Conservation (phyloP, 2,113 vertebrate genomes). For the Odontesthes bonariensis region DNA sequence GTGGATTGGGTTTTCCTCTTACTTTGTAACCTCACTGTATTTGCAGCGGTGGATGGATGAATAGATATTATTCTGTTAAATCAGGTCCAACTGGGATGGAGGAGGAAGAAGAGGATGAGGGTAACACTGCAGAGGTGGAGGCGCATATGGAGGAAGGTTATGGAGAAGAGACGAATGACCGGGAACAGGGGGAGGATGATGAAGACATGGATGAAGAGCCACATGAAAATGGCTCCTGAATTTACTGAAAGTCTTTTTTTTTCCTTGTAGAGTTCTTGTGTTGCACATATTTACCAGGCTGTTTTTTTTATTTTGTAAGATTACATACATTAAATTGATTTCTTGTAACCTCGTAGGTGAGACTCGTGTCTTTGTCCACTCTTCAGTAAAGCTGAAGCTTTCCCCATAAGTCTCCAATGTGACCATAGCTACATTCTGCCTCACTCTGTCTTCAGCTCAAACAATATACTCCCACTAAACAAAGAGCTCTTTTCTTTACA, state of each 20-base stretch:
- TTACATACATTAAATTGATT: slow-evolving; percentile 57
- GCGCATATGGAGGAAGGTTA: slow-evolving; percentile 34
- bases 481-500: too few relatives aligned
- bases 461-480: too few relatives aligned
- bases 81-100: slow-evolving; percentile 62
- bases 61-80: not conserved
- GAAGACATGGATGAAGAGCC: slow-evolving; percentile 88
- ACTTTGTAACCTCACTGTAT: not conserved
- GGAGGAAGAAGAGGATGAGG: slow-evolving; percentile 73
- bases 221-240: slow-evolving; percentile 86
- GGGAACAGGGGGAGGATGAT: slow-evolving; percentile 37
- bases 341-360: slow-evolving; percentile 1
- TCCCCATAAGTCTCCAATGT: too few relatives aligned
- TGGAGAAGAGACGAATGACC: slow-evolving; percentile 51
- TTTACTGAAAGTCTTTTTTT: not conserved
- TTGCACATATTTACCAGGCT: not conserved
- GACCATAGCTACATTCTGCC: too few relatives aligned
- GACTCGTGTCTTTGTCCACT: too few relatives aligned
- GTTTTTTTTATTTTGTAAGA: slow-evolving; percentile 41
- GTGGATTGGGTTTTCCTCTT: too few relatives aligned
- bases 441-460: too few relatives aligned
- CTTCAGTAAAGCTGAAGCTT: too few relatives aligned
- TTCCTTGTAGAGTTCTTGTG: slow-evolving; percentile 7
- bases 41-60: not conserved
- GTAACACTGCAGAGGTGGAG: slow-evolving; percentile 17